These are phyloP conservation scores for Amiota communis DNA, from an alignment of 2,888 invertebrate species.

Conservation along the genomic window DNA sequence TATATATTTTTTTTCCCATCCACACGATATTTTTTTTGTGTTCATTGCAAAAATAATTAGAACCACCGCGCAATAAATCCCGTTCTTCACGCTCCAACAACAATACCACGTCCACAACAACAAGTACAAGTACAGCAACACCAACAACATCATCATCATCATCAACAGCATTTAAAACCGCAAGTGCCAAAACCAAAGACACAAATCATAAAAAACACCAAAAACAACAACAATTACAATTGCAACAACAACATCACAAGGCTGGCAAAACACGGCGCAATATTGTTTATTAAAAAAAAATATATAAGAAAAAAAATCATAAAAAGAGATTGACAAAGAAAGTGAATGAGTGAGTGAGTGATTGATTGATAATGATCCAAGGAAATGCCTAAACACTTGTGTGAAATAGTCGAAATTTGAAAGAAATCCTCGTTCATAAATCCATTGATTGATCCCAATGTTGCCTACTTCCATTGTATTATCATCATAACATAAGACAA, in stretches of 20 bases:
- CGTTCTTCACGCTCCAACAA: slow-evolving; percentile 66
- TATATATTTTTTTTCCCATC: slow-evolving; percentile 31
- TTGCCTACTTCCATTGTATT: not conserved
- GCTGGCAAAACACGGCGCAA: slow-evolving; percentile 62
- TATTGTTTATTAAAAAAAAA: slow-evolving; percentile 60
- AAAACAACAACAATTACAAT: slow-evolving; percentile 45
- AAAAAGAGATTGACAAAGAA: slow-evolving; percentile 20
- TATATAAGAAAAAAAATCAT: slow-evolving; percentile 16
- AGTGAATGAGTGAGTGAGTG: not conserved
- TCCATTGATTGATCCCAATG: not conserved
- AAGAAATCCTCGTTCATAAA: not conserved
- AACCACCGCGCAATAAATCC: slow-evolving; percentile 69
- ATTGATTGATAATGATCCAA: not conserved
- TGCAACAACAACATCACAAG: slow-evolving; percentile 61
- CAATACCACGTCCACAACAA: slow-evolving; percentile 50
- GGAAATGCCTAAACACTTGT: no score
- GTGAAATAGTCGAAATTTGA: no score
- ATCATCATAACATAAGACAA: not conserved
- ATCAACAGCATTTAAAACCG: slow-evolving; percentile 44
- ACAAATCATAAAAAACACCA: slow-evolving; percentile 49
- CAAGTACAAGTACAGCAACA: slow-evolving; percentile 48
- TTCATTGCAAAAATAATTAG: slow-evolving; percentile 45
- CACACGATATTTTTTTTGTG: slow-evolving; percentile 46
- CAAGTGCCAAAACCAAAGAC: slow-evolving; percentile 64
- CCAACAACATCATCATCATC: slow-evolving; percentile 46